Evolutionary conservation across 1,140 invertebrate genomes (phyloP).

Genomic region (Drosophila kanapiae): DNA sequence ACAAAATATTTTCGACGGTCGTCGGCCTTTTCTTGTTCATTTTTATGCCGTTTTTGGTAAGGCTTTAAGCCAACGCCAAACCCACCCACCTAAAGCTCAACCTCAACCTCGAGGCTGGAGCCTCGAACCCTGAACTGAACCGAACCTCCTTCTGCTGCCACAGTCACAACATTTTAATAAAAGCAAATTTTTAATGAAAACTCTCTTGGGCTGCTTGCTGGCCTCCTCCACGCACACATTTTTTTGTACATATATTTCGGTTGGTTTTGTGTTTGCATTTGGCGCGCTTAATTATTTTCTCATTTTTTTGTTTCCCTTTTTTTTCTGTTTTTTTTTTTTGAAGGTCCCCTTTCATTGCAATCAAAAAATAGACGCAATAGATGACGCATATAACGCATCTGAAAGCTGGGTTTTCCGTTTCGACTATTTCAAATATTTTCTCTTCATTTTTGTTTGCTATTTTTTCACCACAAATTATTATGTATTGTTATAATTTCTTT

Average conservation of each 20-base stretch:
- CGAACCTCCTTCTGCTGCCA: slow-evolving; percentile 1
- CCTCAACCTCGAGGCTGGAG: slow-evolving; percentile 9
- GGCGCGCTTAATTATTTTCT: slow-evolving; percentile 46
- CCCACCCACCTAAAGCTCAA: slow-evolving; percentile 3
- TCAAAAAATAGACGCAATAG: slow-evolving; percentile 76
- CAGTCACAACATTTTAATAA: slow-evolving; percentile 52
- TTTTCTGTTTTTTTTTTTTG: slow-evolving; percentile 24
- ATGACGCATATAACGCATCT: slow-evolving; percentile 75
- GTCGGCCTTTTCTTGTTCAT: slow-evolving; percentile 56
- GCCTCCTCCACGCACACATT: slow-evolving; percentile 1
- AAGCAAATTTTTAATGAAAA: slow-evolving; percentile 63
- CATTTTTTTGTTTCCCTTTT: slow-evolving; percentile 10
- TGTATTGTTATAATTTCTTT: slow-evolving; percentile 77
- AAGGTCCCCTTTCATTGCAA: slow-evolving; percentile 32
- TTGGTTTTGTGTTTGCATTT: slow-evolving; percentile 55
- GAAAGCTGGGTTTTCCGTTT: slow-evolving; percentile 4
- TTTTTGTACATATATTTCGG: slow-evolving; percentile 23
- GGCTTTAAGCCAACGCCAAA: slow-evolving; percentile 51
- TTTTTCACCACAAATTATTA: slow-evolving; percentile 80
- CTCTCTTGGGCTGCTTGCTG: slow-evolving; percentile 34
- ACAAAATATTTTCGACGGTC: slow-evolving; percentile 68
- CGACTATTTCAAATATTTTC: slow-evolving; percentile 73
- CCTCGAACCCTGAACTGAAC: slow-evolving; percentile 10
- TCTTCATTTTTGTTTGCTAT: slow-evolving; percentile 56
- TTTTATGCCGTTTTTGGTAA: slow-evolving; percentile 27